Conservation (phyloP, 2,113 vertebrate genomes). For the Bubo bubo region DNA sequence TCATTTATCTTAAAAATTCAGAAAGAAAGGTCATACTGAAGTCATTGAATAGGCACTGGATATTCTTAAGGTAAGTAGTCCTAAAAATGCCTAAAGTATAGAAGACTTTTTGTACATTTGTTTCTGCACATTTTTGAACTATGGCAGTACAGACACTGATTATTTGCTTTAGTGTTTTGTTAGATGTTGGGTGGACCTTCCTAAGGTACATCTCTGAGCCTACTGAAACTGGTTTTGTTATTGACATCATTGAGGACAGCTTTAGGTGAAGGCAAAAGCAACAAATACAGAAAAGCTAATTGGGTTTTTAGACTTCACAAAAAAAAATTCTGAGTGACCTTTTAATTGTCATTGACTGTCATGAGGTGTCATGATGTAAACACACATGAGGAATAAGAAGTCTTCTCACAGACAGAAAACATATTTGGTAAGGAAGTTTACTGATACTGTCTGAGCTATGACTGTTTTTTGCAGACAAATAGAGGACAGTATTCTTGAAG, state of each 20-base stretch:
- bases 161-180: background rate
- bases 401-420: background rate
- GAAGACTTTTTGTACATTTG: background rate
- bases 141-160: background rate
- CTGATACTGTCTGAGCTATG: background rate
- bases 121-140: background rate
- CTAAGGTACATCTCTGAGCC: background rate
- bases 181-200: background rate
- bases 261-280: background rate
- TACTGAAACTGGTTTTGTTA: background rate
- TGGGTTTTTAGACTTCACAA: background rate
- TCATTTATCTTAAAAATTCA: background rate
- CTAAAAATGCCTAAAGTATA: background rate
- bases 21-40: conserved; percentile 21
- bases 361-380: background rate
- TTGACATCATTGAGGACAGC: background rate
- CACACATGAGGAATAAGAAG: background rate
- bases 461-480: background rate
- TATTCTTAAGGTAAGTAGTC: background rate
- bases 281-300: background rate
- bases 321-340: background rate
- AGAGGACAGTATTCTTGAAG: background rate
- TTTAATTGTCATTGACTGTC: background rate
- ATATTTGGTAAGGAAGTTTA: background rate
- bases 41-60: background rate